These are phyloP conservation scores for Tenrec ecaudatus DNA, from an alignment of 2,113 vertebrate genomes.

Conservation along the genomic window DNA sequence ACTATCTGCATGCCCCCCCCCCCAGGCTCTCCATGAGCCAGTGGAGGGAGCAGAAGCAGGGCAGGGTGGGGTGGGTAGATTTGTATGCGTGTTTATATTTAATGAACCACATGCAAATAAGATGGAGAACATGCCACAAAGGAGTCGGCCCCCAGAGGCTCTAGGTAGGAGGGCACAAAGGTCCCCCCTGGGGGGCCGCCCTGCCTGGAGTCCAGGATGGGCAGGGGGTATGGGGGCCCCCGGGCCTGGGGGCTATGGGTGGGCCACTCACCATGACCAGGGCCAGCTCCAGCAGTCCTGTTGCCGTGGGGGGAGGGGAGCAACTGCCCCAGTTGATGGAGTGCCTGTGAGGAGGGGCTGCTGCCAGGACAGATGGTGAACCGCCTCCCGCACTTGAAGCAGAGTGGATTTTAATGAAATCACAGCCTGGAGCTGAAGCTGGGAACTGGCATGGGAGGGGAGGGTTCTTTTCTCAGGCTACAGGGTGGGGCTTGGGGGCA, in stretches of 20 bases:
- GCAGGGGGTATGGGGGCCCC: neutral
- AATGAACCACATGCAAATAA: slow-evolving; percentile 81
- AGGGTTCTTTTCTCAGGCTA: neutral
- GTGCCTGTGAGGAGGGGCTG: slow-evolving; percentile 69
- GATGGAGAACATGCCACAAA: slow-evolving; percentile 58
- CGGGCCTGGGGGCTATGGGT: neutral
- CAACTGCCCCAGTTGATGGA: slow-evolving; percentile 75
- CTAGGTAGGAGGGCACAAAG: slow-evolving; percentile 72
- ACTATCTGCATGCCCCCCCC: slow-evolving; percentile 50
- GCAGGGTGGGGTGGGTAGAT: neutral
- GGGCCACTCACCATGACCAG: slow-evolving; percentile 6
- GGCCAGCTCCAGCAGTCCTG: neutral
- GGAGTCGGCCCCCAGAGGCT: slow-evolving; percentile 66
- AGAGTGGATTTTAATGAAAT: slow-evolving; percentile 84
- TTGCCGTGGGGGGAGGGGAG: slow-evolving; percentile 52
- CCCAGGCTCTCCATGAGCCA: slow-evolving; percentile 24
- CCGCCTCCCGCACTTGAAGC: slow-evolving; percentile 79
- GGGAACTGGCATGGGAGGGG: neutral
- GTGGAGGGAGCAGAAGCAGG: slow-evolving; percentile 39
- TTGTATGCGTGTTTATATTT: slow-evolving; percentile 82
- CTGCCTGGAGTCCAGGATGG: slow-evolving; percentile 50
- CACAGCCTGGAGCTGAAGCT: slow-evolving; percentile 60
- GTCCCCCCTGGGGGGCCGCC: neutral
- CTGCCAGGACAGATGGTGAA: slow-evolving; percentile 78
- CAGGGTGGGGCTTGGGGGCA: neutral